phyloP scores from a whole-genome alignment of 1,140 invertebrate genomes.

The Piezodorus guildinii region DNA sequence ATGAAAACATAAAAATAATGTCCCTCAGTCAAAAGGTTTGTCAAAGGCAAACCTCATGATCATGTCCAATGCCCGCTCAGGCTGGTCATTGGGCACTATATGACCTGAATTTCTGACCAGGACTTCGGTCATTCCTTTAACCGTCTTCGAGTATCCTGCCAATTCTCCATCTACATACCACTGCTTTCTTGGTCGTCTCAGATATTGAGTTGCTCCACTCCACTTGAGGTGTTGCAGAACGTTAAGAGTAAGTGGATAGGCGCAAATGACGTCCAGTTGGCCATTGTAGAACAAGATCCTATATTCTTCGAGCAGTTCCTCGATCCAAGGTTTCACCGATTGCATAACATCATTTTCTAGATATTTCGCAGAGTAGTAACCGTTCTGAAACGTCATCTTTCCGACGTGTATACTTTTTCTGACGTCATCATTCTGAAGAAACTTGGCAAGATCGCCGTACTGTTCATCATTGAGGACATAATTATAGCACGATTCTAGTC shows the following conservation, averaged over 20 bases:
- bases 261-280: constrained; percentile 73
- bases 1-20: no score
- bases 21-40: no score
- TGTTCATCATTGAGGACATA: no score
- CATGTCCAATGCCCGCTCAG: background rate
- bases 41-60: no score
- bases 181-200: constrained; percentile 40
- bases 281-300: constrained; percentile 59
- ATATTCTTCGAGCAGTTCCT: constrained; percentile 53
- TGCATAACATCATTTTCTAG: constrained; percentile 71
- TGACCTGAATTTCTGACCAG: constrained; percentile 4
- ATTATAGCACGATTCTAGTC: no score
- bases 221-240: constrained; percentile 50
- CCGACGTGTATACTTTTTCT: no score
- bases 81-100: constrained; percentile 8
- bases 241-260: constrained; percentile 62
- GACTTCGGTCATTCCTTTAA: constrained; percentile 42
- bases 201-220: constrained; percentile 48
- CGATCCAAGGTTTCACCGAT: constrained; percentile 61
- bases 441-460: no score
- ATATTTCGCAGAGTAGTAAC: constrained; percentile 46
- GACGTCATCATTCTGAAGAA: no score
- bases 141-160: constrained; percentile 22
- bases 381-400: constrained; percentile 32
- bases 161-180: constrained; percentile 20